Conservation (phyloP, 2,113 vertebrate genomes). For the Myrmecobius fasciatus region DNA sequence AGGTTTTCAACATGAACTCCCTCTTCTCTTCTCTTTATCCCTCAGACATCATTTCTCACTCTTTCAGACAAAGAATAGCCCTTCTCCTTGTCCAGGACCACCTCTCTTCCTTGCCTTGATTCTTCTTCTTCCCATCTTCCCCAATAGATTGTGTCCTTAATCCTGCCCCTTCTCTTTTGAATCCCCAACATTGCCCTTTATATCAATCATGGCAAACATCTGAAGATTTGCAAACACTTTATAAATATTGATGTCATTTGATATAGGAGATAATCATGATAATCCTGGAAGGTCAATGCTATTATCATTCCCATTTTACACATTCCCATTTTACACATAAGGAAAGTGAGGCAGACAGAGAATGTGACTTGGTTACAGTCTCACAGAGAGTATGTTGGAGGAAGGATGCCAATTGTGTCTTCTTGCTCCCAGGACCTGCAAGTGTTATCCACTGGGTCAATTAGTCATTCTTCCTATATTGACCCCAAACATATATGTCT, state of each 20-base stretch:
- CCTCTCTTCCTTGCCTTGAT: background rate
- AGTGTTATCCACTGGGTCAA: too few species aligned
- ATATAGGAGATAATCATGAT: background rate
- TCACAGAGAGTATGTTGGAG: background rate
- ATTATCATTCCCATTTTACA: background rate
- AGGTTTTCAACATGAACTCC: background rate
- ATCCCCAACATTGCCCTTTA: background rate
- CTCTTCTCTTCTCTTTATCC: too few species aligned
- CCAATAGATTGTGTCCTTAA: background rate
- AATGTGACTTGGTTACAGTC: background rate
- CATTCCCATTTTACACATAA: background rate
- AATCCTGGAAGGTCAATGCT: background rate
- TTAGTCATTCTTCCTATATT: background rate
- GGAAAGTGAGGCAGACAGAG: background rate
- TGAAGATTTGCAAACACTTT: background rate
- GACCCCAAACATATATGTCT: background rate
- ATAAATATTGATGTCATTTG: background rate
- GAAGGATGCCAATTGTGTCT: background rate
- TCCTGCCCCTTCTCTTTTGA: background rate
- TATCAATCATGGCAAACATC: background rate
- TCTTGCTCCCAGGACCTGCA: background rate
- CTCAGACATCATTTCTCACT: background rate
- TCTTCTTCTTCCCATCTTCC: background rate
- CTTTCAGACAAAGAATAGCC: background rate
- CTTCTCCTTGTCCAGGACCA: background rate